phyloP scores from a whole-genome alignment of 2,113 vertebrate species.

The Pachyramphus minor region DNA sequence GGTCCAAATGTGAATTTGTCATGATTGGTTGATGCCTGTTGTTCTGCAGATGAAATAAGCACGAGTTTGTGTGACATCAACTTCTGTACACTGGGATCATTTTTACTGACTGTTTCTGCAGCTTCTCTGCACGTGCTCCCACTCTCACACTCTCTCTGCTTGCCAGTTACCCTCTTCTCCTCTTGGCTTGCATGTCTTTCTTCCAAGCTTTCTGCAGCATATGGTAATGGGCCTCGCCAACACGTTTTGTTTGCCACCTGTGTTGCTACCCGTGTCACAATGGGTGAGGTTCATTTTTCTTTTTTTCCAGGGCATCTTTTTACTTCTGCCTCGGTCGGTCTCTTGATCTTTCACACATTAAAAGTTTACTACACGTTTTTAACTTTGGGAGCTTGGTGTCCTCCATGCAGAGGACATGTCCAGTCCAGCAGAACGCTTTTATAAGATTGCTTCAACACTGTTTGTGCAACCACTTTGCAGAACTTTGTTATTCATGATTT shows the following conservation, averaged over 20 bases:
- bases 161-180: conserved; percentile 27
- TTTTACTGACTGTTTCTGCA: conserved; percentile 32
- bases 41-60: background rate
- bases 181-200: conserved; percentile 18
- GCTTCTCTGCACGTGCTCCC: conserved; percentile 27
- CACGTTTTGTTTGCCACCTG: conserved; percentile 35
- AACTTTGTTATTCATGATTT: conserved; percentile 68
- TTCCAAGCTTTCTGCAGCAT: conserved; percentile 41
- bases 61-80: conserved; percentile 16
- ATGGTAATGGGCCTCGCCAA: conserved; percentile 28
- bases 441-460: conserved; percentile 61
- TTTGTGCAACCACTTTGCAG: conserved; percentile 67
- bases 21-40: background rate
- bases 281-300: conserved; percentile 6
- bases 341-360: conserved; percentile 48
- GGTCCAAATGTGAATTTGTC: conserved; percentile 16
- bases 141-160: conserved; percentile 1
- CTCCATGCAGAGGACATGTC: conserved; percentile 60
- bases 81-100: background rate
- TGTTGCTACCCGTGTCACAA: conserved; percentile 52
- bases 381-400: conserved; percentile 56
- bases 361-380: conserved; percentile 23
- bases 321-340: background rate
- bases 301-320: conserved; percentile 27
- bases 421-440: conserved; percentile 61